Evolutionary conservation across 2,113 vertebrate genomes (phyloP), one percentile per base, ranked within the genome.

Genomic region (Cottus gobio): DNA sequence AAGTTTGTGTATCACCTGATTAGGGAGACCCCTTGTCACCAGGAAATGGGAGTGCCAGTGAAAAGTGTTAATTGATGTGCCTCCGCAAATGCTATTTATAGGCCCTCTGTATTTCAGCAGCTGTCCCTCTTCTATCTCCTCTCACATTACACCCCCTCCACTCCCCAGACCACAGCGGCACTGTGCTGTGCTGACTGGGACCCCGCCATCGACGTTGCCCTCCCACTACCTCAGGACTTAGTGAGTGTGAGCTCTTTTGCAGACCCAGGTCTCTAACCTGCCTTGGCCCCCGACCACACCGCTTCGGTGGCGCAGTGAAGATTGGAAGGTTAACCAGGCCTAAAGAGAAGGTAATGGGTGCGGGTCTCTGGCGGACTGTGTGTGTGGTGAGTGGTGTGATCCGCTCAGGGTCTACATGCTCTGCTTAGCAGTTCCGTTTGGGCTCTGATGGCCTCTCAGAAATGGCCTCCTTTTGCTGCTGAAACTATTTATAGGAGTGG

Each of bases 1-100:
- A 24, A 50, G 37, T 79, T 63, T 64, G 50, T 73, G 20, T 34
- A 15, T 31, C 46, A 39, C 36, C 50, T 39, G 56, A 79, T 80
- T 58, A 62, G 50, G n/a, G 56, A 13, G 60, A 76, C 34, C 9
- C 79, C 69, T 70, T 75, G 75, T 82, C 82, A 77, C 34, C 71
- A 69, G 68, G 71, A 70, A 80, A 66, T 44, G 57, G 80, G 82
- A 77, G 88, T 84, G 75, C 60, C 71, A 26, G 70, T 77, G 72
- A 70, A 52, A 85, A 88, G 89, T 73, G 77, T 80, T 87, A 87
- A 87, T 84, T 87, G 71, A 72, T 77, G 77, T 80, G 63, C 71
- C 75, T 6, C 57, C 86, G 76, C 84, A 81, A 81, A 56, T 31
- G 71, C 95, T 97, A 97, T 97, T 96, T 94, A 95, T 97, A 96